Evolutionary conservation across 23 tunicate species (phyloP), one percentile per base, ranked within the genome.

Genomic region (Ciona savignyi): DNA sequence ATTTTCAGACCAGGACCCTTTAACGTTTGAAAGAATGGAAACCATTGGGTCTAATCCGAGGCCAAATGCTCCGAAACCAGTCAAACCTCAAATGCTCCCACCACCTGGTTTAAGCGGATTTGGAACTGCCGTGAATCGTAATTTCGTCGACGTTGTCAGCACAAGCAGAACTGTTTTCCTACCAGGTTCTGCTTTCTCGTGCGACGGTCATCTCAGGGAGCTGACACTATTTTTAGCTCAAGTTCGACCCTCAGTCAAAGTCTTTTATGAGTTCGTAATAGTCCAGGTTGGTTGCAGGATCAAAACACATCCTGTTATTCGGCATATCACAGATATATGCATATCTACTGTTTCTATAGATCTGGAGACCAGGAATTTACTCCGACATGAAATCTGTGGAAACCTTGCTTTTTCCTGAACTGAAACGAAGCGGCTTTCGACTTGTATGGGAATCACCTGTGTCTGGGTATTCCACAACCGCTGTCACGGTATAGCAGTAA

Each of bases 321-420:
- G 56, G 15, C 56, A 6, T 42, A 42, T 42, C 15, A 15, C 11
- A 9, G 56, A 11, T 63, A 63, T 9, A n/a, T 63, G 4, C 26
- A 22, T n/a, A 63, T 25, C 26, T 49, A 49, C 20, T 68, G 6
- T 25, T 68, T 22, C 34, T 1, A 25, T 33, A 70, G 74, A 60
- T 70, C 56, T 70, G 74, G 74, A 32, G 74, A 21, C 74, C 74
- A 33, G 74, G 74, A 32, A 70, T 27, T 51, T 70, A 70, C 56
- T 33, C 74, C 33, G 27, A 33, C 51, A 31, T 60, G 21, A 24
- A 30, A 24, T 51, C 33, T 60, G 27, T 70, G 2, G 34, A 31
- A 3, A 27, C 56, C 56, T 21, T 70, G 74, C 56, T 70, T 29
- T 70, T 33, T 28, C 56, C 51, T 31, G 74, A 31, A 29, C 56